phyloP scores from a whole-genome alignment of 2,888 invertebrate genomes.

The Zhuqinia jingwanae region DNA sequence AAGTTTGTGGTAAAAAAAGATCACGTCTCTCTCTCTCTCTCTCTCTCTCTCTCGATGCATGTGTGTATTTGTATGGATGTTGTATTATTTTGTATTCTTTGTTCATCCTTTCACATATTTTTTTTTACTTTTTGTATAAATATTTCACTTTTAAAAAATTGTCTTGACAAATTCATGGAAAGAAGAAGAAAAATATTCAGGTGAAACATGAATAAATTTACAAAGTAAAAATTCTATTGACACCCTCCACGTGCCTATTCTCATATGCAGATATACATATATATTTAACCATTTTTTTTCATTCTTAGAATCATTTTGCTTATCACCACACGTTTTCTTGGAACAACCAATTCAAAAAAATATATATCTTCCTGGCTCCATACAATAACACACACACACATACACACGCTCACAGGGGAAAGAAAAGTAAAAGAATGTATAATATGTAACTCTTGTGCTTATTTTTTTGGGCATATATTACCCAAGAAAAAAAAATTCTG shows the following conservation, averaged over 20 bases:
- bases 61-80: constrained; percentile 13
- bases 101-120: constrained; percentile 8
- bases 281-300: too few relatives aligned
- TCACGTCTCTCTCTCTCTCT: background rate
- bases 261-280: constrained; percentile 15
- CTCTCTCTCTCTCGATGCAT: background rate
- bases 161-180: constrained; percentile 55
- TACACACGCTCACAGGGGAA: too few relatives aligned
- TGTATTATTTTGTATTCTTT: constrained; percentile 60
- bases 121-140: constrained; percentile 39
- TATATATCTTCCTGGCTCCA: too few relatives aligned
- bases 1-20: background rate
- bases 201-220: constrained; percentile 61
- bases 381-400: too few relatives aligned
- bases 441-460: too few relatives aligned
- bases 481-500: too few relatives aligned
- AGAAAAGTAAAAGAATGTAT: too few relatives aligned
- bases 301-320: background rate
- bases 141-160: constrained; percentile 20
- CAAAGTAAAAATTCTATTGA: constrained; percentile 23
- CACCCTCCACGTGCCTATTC: background rate
- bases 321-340: too few relatives aligned
- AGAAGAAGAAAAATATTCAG: constrained; percentile 58
- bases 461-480: too few relatives aligned
- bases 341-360: too few relatives aligned